phyloP scores from a whole-genome alignment of 2,797 vertebrate species.

The Pantherophis vulpinus region DNA sequence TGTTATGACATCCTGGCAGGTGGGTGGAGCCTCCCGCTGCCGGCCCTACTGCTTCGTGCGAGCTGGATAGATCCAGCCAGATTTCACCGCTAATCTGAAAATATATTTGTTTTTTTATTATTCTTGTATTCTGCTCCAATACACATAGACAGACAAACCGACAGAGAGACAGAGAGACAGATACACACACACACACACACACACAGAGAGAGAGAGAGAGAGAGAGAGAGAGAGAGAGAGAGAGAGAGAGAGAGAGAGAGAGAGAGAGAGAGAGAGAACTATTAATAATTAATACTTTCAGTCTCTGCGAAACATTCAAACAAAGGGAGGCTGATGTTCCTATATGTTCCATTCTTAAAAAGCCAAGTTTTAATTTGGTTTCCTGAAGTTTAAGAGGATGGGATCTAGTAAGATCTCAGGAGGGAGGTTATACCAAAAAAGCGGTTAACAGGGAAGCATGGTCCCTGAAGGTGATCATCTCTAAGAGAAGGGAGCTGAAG shows the following conservation, averaged over 20 bases:
- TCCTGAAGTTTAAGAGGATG: not conserved
- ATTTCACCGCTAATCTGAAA: too few relatives aligned
- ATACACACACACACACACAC: not conserved
- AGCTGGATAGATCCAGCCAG: too few relatives aligned
- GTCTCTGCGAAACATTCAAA: not conserved
- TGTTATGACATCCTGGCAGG: too few relatives aligned
- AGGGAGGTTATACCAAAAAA: not conserved
- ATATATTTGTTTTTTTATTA: too few relatives aligned
- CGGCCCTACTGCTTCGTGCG: too few relatives aligned
- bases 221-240: not conserved
- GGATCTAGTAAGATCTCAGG: not conserved
- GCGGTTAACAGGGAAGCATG: not conserved
- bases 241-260: not conserved
- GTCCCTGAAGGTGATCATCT: not conserved
- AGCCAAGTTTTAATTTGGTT: not conserved
- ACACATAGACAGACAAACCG: not conserved
- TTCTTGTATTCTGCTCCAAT: not conserved
- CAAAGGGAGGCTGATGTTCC: not conserved
- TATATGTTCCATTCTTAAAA: not conserved
- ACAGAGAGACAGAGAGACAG: too few relatives aligned
- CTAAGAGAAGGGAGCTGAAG: not conserved
- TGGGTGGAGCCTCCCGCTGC: too few relatives aligned
- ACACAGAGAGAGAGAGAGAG: not conserved
- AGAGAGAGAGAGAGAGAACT: too few relatives aligned
- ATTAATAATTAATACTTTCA: not conserved